Conservation (phyloP, 2,113 vertebrate species). For the Mus musculus region GRCm39 chr12:106593001-106593500, state of each 20-base stretch:
- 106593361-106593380: constrained; percentile 99
- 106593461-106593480: constrained; percentile 99
- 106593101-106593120: constrained; percentile 99
- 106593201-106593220: constrained; percentile 99
- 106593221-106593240: constrained; percentile 99
- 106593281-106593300: constrained; percentile 98
- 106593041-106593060: constrained; percentile 94
- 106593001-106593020: constrained; percentile 87
- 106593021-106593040: constrained; percentile 93
- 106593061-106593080: constrained; percentile 93
- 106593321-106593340: constrained; percentile 99
- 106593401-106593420: constrained; percentile 96
- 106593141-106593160: constrained; percentile 99
- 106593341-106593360: constrained; percentile 99
- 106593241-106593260: constrained; percentile 99
- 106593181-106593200: constrained; percentile 97
- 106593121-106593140: constrained; percentile 92
- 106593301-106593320: constrained; percentile 98
- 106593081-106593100: constrained; percentile 96
- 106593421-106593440: constrained; percentile 99
- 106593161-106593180: constrained; percentile 99
- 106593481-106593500: constrained; percentile 98
- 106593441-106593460: constrained; percentile 99
- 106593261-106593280: constrained; percentile 99
- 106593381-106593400: constrained; percentile 94